Base-by-base conservation (phyloP, 2,797 vertebrate species). In the Lacerta agilis region DNA sequence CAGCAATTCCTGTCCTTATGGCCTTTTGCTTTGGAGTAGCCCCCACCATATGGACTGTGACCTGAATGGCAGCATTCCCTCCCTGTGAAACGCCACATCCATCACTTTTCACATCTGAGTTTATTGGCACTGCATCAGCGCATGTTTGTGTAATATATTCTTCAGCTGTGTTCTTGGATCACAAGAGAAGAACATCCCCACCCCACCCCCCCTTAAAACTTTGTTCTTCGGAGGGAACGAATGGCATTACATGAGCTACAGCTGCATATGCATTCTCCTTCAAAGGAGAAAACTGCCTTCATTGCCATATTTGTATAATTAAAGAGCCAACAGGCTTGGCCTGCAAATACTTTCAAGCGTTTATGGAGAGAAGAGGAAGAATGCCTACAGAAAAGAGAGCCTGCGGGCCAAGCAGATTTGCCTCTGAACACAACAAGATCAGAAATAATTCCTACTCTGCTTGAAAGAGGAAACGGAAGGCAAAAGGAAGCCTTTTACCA, bases 281-380 rank as follows among this genome's bases (percentile, higher is more conserved):
- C 75, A 72, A 88, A 71, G 18, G 43, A 29, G 82, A 90, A 73
- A 73, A 78, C 29, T 13, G 72, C 85, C 1, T 80, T 11, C n/a
- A n/a, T 64, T 25, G 69, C 8, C 89, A 82, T 82, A 85, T 85
- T 87, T 90, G 86, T 87, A 87, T 72, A 87, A 75, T 87, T 71
- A 45, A 81, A 85, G 38, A 82, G 64, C 33, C 55, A n/a, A 55
- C 10, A 36, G 55, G 55, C 25, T 72, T 66, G 9, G 55, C 33
- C 25, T 72, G 71, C 36, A 55, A 38, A 66, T 80, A 11, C 69
- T 66, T 81, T 76, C 33, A 75, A 36, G 67, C 83, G 7, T 58
- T 85, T 66, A 80, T 49, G 15, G 8, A 73, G 71, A n/a, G 9
- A 36, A 58, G 8, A 77, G 45, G 43, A 41, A 55, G 61, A 64